phyloP scores from a whole-genome alignment of 2,888 invertebrate species.

The Drosophila melanosoma region DNA sequence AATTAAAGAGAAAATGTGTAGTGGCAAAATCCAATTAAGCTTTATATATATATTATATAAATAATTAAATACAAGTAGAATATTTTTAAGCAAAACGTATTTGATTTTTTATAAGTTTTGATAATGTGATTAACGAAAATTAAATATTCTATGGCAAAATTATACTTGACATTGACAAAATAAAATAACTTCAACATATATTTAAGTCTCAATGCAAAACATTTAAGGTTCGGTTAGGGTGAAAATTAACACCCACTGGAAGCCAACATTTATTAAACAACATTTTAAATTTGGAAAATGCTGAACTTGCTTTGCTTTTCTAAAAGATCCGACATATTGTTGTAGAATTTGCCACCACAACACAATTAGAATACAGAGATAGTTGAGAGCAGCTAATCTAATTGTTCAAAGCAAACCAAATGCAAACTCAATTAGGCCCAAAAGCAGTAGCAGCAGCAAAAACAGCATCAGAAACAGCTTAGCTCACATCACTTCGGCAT shows the following conservation, averaged over 20 bases:
- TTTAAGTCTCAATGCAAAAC: not conserved
- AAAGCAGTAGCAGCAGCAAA: constrained; percentile 23
- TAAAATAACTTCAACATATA: not conserved
- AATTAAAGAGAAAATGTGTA: too few species aligned
- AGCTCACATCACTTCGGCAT: constrained; percentile 25
- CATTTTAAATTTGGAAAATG: not conserved
- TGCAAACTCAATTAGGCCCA: constrained; percentile 65
- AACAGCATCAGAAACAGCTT: constrained; percentile 9
- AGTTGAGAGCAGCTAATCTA: constrained; percentile 46
- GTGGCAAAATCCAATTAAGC: not conserved
- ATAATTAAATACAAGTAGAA: not conserved
- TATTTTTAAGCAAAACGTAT: not conserved
- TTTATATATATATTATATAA: too few species aligned
- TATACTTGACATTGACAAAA: not conserved
- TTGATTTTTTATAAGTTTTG: not conserved
- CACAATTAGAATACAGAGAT: constrained; percentile 3
- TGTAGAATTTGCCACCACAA: not conserved
- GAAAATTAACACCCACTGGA: not conserved
- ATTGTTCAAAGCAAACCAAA: constrained; percentile 66
- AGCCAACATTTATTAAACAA: not conserved
- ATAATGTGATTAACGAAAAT: not conserved
- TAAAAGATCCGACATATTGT: not conserved
- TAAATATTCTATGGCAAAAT: not conserved
- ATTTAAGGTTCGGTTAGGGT: not conserved
- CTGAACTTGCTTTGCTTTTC: not conserved